Evolutionary conservation across 2,113 vertebrate species (phyloP).

Genomic region (Callithrix jacchus): DNA sequence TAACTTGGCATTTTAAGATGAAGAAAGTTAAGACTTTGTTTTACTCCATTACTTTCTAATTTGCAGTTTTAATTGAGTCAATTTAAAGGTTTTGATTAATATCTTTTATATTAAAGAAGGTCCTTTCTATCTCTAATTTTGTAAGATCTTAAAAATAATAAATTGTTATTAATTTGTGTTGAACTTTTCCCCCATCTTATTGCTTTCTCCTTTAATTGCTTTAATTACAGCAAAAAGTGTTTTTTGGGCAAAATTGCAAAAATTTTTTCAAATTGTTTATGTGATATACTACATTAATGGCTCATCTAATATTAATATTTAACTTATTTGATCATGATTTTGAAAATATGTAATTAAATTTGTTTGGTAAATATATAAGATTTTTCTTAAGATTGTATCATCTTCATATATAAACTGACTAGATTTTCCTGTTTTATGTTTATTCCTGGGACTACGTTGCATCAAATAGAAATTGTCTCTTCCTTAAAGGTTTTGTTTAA

Average conservation of each 20-base stretch:
- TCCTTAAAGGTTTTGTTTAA: neutral
- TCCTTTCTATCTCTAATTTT: neutral
- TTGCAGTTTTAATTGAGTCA: neutral
- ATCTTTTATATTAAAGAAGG: neutral
- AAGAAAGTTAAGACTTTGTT: neutral
- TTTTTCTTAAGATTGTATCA: neutral
- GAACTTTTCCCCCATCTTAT: neutral
- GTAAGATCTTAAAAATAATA: neutral
- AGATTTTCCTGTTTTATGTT: neutral
- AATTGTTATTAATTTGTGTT: neutral
- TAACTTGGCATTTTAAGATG: neutral
- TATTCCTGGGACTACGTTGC: neutral
- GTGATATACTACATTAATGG: neutral
- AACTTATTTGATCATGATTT: neutral
- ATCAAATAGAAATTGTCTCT: neutral
- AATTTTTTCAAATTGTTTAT: neutral
- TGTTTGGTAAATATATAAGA: neutral
- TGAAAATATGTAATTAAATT: neutral
- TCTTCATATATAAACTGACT: neutral
- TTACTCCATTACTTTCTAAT: neutral
- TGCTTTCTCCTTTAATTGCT: neutral
- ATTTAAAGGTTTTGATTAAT: neutral
- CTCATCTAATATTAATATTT: neutral
- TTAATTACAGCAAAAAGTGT: neutral
- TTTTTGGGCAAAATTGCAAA: neutral